Evolutionary conservation across 2,888 invertebrate genomes (phyloP), one percentile per base, ranked within the genome.

Genomic region (Candidula unifasciata): DNA sequence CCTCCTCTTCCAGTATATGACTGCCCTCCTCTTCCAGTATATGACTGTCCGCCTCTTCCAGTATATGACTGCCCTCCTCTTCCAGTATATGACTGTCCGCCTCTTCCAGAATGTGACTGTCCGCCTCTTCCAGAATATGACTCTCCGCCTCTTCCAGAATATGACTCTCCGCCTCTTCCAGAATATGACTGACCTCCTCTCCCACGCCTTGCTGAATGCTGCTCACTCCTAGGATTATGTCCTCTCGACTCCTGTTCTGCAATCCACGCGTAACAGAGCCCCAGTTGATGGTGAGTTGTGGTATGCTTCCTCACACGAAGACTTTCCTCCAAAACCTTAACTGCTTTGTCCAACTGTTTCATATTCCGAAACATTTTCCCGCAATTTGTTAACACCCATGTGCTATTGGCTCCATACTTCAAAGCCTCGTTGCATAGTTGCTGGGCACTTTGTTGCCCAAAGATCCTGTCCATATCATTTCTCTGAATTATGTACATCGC

Each of bases 331-430:
- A 77, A 35, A 1, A 77, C 16, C 2, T 33, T 8, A 24, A 60
- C 60, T 27, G 57, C 77, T 60, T 21, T 8, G 0, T 24, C 37
- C 60, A 60, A 5, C 21, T 21, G 24, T 60, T 60, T 60, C 37
- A 35, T 3, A 8, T 16, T 8, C 33, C 77, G 37, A 3, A 35
- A 33, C 33, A 60, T 21, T 77, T 35, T 77, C 33, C 77, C 77
- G 24, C 64, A 77, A n/a, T 35, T 77, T n/a, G 77, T 60, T 60
- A 77, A n/a, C 6, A 60, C 35, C 77, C 77, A 77, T 21, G 77
- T 35, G 64, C 76, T 76, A 27, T 0, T 18, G 5, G 16, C 18
- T 24, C 5, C 54, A 76, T 21, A 54, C 13, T 27, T 33, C 16
- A 76, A 24, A 5, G 76, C 54, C 54, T 54, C 54, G 0, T 18